Evolutionary conservation across 2,113 vertebrate genomes (phyloP).

Genomic region (Riparia riparia): DNA sequence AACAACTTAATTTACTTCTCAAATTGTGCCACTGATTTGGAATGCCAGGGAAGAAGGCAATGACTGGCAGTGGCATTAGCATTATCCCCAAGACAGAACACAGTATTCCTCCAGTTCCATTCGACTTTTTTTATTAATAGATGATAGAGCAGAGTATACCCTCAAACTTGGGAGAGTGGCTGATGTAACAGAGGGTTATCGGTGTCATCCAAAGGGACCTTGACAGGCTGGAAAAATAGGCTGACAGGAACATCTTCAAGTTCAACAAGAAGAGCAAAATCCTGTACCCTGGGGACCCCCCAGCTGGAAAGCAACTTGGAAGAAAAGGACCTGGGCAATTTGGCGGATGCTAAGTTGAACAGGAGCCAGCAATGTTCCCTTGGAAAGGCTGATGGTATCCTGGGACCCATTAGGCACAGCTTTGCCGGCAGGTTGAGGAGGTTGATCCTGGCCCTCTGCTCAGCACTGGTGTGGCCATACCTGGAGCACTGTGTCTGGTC

Average conservation of each 20-base stretch:
- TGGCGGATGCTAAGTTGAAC: neutral
- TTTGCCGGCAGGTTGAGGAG: neutral
- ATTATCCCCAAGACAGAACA: neutral
- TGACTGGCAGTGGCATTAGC: neutral
- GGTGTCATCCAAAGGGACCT: neutral
- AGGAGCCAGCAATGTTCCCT: neutral
- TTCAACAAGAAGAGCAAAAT: neutral
- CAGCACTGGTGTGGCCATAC: neutral
- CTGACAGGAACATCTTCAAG: neutral
- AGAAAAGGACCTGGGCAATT: neutral
- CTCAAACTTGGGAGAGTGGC: neutral
- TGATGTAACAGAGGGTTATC: neutral
- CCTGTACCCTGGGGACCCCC: neutral
- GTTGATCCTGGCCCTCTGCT: neutral
- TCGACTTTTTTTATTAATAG: neutral
- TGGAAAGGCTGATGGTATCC: neutral
- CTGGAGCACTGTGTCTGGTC: neutral
- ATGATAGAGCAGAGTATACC: neutral
- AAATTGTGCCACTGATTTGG: neutral
- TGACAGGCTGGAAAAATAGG: neutral
- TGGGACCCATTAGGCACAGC: neutral
- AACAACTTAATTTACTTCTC: neutral
- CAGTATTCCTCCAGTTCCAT: neutral
- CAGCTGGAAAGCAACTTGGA: neutral
- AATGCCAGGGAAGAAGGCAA: neutral